These are phyloP conservation scores for Antheraea yamamai DNA, from an alignment of 2,888 invertebrate genomes.

Conservation along the genomic window DNA sequence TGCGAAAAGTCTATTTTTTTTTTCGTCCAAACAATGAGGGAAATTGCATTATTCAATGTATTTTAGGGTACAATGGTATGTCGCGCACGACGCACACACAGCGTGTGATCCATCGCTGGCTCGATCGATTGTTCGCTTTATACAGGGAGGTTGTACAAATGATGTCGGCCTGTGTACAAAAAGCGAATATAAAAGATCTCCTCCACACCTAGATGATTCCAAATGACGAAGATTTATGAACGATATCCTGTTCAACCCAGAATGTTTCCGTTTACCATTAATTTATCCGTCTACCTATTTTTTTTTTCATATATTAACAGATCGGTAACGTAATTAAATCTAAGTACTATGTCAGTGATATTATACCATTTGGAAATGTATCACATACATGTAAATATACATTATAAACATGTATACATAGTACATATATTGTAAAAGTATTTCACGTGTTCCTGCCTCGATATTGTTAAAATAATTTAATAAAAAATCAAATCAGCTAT, in stretches of 20 bases:
- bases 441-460: neutral
- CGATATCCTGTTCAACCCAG: conserved; percentile 65
- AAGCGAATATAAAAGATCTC: conserved; percentile 64
- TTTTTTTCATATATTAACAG: neutral
- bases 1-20: conserved; percentile 62
- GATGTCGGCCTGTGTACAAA: conserved; percentile 65
- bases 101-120: conserved; percentile 68
- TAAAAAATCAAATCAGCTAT: neutral
- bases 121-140: conserved; percentile 74
- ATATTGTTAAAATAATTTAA: neutral
- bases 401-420: no score
- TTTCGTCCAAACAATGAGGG: conserved; percentile 70
- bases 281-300: conserved; percentile 15
- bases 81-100: conserved; percentile 71
- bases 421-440: no score
- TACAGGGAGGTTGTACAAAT: conserved; percentile 66
- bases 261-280: conserved; percentile 52
- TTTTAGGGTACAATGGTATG: conserved; percentile 69
- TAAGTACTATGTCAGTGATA: neutral
- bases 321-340: conserved; percentile 18
- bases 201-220: conserved; percentile 61
- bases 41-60: conserved; percentile 73
- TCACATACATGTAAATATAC: no score
- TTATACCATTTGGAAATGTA: neutral
- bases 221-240: conserved; percentile 58